Evolutionary conservation across 1,140 invertebrate species (phyloP).

Genomic region (Stegodyphus mimosarum): DNA sequence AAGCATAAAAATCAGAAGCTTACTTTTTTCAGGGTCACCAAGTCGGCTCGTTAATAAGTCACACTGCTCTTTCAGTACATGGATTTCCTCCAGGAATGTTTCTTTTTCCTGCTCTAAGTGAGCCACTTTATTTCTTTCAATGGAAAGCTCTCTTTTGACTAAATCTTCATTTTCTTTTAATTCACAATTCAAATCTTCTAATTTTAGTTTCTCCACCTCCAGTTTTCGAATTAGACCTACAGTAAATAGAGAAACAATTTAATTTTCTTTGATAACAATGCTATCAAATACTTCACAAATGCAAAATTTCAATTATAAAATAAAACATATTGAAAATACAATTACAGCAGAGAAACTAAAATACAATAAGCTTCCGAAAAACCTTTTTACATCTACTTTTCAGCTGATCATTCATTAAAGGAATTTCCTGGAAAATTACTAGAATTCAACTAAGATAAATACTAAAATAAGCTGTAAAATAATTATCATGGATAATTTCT

Average conservation of each 20-base stretch:
- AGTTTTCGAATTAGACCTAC: conserved; percentile 37
- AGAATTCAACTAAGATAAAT: too few species aligned
- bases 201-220: conserved; percentile 43
- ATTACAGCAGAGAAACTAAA: background rate
- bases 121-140: conserved; percentile 17
- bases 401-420: too few species aligned
- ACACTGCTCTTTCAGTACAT: conserved; percentile 36
- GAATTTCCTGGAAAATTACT: too few species aligned
- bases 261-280: too few species aligned
- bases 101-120: conserved; percentile 41
- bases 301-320: background rate
- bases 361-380: background rate
- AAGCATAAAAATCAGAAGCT: background rate
- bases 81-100: conserved; percentile 29
- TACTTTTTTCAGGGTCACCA: conserved; percentile 53
- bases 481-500: too few species aligned
- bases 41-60: conserved; percentile 34
- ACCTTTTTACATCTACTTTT: too few species aligned
- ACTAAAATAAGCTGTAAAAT: too few species aligned
- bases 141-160: conserved; percentile 22
- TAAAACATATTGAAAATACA: background rate
- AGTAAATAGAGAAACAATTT: background rate
- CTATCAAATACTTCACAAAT: background rate
- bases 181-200: conserved; percentile 33
- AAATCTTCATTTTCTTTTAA: conserved; percentile 28